phyloP scores from a whole-genome alignment of 2,888 invertebrate species.

The Isoperla grammatica region DNA sequence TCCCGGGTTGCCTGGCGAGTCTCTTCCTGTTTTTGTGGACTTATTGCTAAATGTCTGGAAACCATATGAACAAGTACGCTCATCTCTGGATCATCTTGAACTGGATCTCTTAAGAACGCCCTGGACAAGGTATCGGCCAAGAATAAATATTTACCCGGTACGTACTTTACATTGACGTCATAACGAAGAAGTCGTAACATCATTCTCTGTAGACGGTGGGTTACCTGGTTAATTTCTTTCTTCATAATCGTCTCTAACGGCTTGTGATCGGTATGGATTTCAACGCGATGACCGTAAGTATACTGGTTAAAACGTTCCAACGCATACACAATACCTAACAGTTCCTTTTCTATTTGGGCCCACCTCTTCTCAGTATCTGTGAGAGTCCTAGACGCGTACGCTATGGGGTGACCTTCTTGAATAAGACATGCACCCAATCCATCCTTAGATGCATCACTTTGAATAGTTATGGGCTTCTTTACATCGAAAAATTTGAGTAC shows the following conservation, averaged over 20 bases:
- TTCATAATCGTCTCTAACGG: slow-evolving; percentile 12
- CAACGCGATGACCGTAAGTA: not conserved
- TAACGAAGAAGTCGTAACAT: not conserved
- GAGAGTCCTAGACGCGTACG: slow-evolving; percentile 9
- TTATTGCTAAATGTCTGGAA: slow-evolving; percentile 5
- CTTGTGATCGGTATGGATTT: slow-evolving; percentile 11
- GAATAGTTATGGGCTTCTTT: not conserved
- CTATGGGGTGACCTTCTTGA: slow-evolving; percentile 4
- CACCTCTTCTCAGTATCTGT: slow-evolving; percentile 3
- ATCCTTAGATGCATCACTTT: slow-evolving; percentile 3
- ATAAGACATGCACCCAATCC: slow-evolving; percentile 8
- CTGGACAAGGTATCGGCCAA: slow-evolving; percentile 18
- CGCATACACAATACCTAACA: slow-evolving; percentile 9
- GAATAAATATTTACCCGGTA: slow-evolving; percentile 9
- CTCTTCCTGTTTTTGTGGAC: slow-evolving; percentile 1
- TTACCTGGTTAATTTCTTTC: slow-evolving; percentile 2
- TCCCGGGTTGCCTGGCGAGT: not conserved
- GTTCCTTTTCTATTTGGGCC: slow-evolving; percentile 12
- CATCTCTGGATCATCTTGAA: slow-evolving; percentile 15
- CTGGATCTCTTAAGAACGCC: slow-evolving; percentile 1
- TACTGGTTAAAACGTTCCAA: slow-evolving; percentile 13
- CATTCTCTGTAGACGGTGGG: slow-evolving; percentile 10
- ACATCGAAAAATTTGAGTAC: not conserved
- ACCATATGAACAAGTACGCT: slow-evolving; percentile 12
- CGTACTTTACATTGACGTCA: slow-evolving; percentile 7